Evolutionary conservation across 2,888 invertebrate species (phyloP).

Genomic region (Aspidiotus rigidus): DNA sequence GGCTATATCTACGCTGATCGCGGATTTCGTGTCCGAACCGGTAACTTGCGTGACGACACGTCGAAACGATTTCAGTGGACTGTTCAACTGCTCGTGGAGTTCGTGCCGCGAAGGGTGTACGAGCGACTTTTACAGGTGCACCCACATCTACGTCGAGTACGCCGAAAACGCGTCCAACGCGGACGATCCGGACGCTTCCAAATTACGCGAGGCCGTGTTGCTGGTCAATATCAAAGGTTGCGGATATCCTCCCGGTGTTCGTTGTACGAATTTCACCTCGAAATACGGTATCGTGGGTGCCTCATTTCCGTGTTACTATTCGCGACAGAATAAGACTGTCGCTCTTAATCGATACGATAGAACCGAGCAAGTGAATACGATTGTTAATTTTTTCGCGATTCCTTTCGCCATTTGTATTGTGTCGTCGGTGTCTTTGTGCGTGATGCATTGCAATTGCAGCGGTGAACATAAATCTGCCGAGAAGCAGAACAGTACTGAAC

Average conservation of each 20-base stretch:
- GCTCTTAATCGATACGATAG: slow-evolving; percentile 75
- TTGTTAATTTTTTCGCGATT: slow-evolving; percentile 73
- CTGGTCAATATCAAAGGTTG: slow-evolving; percentile 76
- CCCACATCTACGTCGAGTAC: slow-evolving; percentile 53
- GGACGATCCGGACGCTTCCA: slow-evolving; percentile 23
- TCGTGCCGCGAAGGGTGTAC: slow-evolving; percentile 73
- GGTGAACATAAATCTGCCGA: slow-evolving; percentile 16
- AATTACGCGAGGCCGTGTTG: slow-evolving; percentile 52
- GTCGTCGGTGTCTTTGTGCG: slow-evolving; percentile 73
- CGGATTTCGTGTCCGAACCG: slow-evolving; percentile 65
- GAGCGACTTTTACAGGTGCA: slow-evolving; percentile 63
- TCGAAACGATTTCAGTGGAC: slow-evolving; percentile 59
- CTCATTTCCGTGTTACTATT: slow-evolving; percentile 58
- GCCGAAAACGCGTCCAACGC: slow-evolving; percentile 37
- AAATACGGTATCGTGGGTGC: slow-evolving; percentile 61
- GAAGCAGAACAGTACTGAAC: slow-evolving; percentile 18
- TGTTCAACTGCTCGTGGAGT: slow-evolving; percentile 71
- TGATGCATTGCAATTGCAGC: slow-evolving; percentile 78
- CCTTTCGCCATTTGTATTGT: slow-evolving; percentile 75
- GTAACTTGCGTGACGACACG: slow-evolving; percentile 60
- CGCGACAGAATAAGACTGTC: slow-evolving; percentile 68
- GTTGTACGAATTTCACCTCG: slow-evolving; percentile 65
- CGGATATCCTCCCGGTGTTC: slow-evolving; percentile 68
- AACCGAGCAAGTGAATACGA: slow-evolving; percentile 69
- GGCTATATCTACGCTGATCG: slow-evolving; percentile 50